These are phyloP conservation scores for Enteromius treurensis DNA, from an alignment of 2,797 vertebrate species.

Conservation along the genomic window DNA sequence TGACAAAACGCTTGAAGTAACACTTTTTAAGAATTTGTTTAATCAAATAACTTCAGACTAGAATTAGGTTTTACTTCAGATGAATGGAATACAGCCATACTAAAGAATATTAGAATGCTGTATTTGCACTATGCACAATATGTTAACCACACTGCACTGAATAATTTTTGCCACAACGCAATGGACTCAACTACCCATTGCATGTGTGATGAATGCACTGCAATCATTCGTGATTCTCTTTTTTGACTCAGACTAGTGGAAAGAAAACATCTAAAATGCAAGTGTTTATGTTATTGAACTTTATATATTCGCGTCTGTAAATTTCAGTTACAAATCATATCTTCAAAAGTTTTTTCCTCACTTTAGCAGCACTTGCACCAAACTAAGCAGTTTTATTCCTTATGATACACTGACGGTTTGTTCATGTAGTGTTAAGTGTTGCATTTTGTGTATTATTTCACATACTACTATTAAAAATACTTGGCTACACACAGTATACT, in stretches of 20 bases:
- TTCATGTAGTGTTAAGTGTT: neutral
- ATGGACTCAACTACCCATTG: neutral
- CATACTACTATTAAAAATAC: neutral
- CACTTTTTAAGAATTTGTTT: neutral
- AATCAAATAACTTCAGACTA: neutral
- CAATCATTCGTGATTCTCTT: neutral
- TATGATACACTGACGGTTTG: neutral
- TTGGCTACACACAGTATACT: neutral
- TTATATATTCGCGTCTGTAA: neutral
- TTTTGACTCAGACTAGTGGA: neutral
- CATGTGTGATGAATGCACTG: neutral
- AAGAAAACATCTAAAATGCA: neutral
- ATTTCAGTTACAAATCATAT: neutral
- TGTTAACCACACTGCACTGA: neutral
- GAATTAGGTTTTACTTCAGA: neutral
- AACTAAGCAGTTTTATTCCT: neutral
- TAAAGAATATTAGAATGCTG: neutral
- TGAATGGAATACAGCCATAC: neutral
- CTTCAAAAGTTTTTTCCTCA: neutral
- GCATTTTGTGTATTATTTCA: neutral
- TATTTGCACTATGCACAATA: neutral
- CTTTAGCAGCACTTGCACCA: neutral
- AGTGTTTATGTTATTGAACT: neutral
- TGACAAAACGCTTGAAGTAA: neutral
- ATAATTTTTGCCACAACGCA: neutral